These are phyloP conservation scores for Siniperca scherzeri DNA, from an alignment of 2,797 vertebrate species.

Conservation along the genomic window DNA sequence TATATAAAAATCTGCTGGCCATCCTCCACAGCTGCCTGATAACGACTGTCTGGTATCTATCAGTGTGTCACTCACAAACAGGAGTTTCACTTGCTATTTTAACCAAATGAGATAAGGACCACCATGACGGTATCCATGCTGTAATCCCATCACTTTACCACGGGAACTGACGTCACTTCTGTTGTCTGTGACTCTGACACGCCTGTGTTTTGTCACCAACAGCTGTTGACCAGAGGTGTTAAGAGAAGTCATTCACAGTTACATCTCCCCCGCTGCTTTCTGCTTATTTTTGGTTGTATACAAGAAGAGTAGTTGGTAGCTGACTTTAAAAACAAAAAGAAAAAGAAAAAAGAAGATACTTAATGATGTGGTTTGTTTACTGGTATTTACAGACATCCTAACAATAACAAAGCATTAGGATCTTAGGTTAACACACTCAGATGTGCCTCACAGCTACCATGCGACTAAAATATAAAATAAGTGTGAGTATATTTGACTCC, in stretches of 20 bases:
- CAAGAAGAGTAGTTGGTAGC: background rate
- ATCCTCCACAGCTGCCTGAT: slow-evolving; percentile 11
- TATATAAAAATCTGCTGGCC: background rate
- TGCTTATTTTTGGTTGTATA: slow-evolving; percentile 4
- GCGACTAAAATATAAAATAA: background rate
- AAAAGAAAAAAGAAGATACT: background rate
- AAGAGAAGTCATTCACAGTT: background rate
- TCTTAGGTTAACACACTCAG: background rate
- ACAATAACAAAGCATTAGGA: background rate
- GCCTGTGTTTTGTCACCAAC: slow-evolving; percentile 63
- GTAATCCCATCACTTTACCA: slow-evolving; percentile 24
- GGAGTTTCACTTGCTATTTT: slow-evolving; percentile 38
- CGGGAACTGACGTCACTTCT: slow-evolving; percentile 51
- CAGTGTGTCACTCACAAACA: background rate
- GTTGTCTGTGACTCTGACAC: slow-evolving; percentile 54
- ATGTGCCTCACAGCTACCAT: background rate
- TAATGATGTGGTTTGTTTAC: background rate
- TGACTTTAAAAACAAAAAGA: background rate
- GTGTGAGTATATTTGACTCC: background rate
- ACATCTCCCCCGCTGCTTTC: background rate
- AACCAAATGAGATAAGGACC: slow-evolving; percentile 46
- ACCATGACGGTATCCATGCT: background rate
- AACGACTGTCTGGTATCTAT: background rate
- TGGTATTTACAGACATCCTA: background rate
- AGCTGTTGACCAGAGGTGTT: slow-evolving; percentile 52